Evolutionary conservation across 2,888 invertebrate species (phyloP), one percentile per base, ranked within the genome.

Genomic region (Aspidiotus rigidus): DNA sequence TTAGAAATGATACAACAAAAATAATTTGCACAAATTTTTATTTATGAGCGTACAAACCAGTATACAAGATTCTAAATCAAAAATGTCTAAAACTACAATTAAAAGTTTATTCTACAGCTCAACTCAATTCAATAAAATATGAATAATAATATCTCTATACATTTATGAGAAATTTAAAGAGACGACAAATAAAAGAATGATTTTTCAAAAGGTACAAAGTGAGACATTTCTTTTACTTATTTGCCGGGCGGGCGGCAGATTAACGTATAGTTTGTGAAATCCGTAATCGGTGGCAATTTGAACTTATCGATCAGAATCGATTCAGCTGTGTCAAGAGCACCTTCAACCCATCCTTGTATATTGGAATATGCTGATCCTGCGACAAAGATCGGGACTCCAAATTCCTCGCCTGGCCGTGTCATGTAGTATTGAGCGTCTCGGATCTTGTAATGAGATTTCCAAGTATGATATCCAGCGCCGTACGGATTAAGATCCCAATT

Each of bases 401-500:
- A 3, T n/a, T 53, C 53, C 5, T 53, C 53, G 5, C 53, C 53
- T 5, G 53, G 53, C 5, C 53, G 11, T 1, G 53, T 53, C 53
- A 53, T 53, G 5, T 3, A 53, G 5, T 53, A 53, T 53, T 53
- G 53, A 5, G 53, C 53, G 3, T 53, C 53, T 11, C 13, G 13
- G 3, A 53, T 11, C 53, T 53, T 53, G 53, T 53, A 53, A 5
- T 53, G 53, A 11, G 53, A 1, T n/a, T 53, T 53, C 53, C 53
- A 53, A 5, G 53, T n/a, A 53, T 53, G 53, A 53, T 53, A 53
- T 53, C 53, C 53, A n/a, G 53, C 53, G 13, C 15, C 13, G 5
- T 13, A 53, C 1, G 53, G 53, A 53, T 53, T 53, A 13, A 53
- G 53, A 53, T 53, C 53, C 53, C 53, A 53, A 53, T 53, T 53